Evolutionary conservation across 2,797 vertebrate species (phyloP), one percentile per base, ranked within the genome.

Genomic region (Discoglossus pictus): DNA sequence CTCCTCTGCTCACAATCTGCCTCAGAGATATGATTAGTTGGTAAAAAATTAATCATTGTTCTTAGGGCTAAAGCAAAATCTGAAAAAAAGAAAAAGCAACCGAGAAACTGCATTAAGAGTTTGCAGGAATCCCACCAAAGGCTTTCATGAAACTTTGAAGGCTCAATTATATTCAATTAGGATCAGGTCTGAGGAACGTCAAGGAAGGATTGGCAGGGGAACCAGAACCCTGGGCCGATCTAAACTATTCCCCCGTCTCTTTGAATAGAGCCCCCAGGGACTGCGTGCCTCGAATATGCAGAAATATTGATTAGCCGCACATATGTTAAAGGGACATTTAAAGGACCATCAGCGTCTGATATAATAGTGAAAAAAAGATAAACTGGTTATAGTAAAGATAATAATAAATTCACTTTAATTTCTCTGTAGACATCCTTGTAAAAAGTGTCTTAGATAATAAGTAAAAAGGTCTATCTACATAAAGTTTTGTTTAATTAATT

Each of bases 91-190:
- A 9, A 31, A 52, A 15, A 35, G 13, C 6, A 34, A 21, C 46
- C 17, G 6, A 77, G 80, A 74, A 83, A 60, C 1, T 1, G 63
- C 40, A 9, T 73, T 78, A 66, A 68, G 72, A 1, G 25, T 52
- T 79, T 59, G 75, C 74, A 80, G 73, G 76, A 74, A 77, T 83
- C 84, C 68, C 78, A 18, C 80, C 52, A 75, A 78, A 72, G 75
- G 78, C 69, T 84, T 82, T 42, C 69, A 80, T 1, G 2, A 50
- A 68, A 79, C 73, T 75, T 6, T 35, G 78, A 64, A 65, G 71
- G 69, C 65, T 77, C 74, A 82, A 88, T 87, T 88, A 84, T 46
- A 65, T 83, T 76, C 83, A 82, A 83, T 88, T 87, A 88, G 74
- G 75, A 77, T 89, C 85, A 82, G 73, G 44, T 63, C 66, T 13